Conservation (phyloP, 2,113 vertebrate genomes). For the Capreolus pygargus region DNA sequence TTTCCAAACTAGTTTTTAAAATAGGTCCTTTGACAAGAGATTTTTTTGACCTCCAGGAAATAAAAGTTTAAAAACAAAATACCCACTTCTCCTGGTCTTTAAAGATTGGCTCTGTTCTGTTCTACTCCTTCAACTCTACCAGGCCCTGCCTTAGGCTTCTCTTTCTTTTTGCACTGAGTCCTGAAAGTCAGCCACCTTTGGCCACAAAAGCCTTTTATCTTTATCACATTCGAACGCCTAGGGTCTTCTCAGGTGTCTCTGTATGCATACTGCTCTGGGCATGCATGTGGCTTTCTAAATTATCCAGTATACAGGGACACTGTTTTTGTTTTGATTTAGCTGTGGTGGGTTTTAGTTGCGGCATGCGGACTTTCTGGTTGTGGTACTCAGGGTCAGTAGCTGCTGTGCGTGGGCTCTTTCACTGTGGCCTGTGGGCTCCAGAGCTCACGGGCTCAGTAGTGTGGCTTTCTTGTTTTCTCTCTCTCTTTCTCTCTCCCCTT, state of each 20-base stretch:
- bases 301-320: not conserved
- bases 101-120: not conserved
- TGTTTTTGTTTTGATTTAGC: not conserved
- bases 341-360: not conserved
- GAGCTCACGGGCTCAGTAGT: not conserved
- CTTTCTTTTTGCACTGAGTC: not conserved
- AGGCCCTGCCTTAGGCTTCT: not conserved
- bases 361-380: not conserved
- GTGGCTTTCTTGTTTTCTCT: not conserved
- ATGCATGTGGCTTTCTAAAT: not conserved
- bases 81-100: not conserved
- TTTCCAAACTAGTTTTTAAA: not conserved
- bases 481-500: not conserved
- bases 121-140: not conserved
- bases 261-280: not conserved
- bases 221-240: not conserved
- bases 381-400: not conserved
- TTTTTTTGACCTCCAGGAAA: not conserved
- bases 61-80: not conserved
- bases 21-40: not conserved
- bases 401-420: not conserved
- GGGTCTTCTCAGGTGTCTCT: not conserved
- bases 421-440: not conserved
- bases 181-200: not conserved
- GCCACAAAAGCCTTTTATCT: not conserved